Percentiles rank a stretch among this genome's conserved stretches.
phyloP scores from a whole-genome alignment of 2,797 vertebrate species.

The Onychomys torridus region DNA sequence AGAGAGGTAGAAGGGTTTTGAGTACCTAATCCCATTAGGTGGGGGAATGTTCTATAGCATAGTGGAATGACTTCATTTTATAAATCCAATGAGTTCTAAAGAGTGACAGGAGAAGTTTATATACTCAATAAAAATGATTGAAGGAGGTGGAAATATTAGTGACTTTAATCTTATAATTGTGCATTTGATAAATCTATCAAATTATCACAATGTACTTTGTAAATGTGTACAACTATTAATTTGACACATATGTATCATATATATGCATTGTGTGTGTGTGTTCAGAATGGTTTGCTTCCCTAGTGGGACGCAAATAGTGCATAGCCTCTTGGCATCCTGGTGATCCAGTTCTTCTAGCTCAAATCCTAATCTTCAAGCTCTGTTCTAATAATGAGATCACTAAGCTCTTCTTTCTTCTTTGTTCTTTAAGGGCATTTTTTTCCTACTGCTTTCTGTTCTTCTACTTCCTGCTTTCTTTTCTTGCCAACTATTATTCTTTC shows the following conservation, averaged over 20 bases:
- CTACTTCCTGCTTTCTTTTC: neutral
- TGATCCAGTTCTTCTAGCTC: neutral
- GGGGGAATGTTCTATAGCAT: neutral
- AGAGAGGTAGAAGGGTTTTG: neutral
- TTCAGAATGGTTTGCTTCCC: neutral
- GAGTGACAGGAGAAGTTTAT: neutral
- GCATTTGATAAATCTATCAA: neutral
- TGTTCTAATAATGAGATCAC: neutral
- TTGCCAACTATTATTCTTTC: neutral
- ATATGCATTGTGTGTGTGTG: neutral
- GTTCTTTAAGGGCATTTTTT: neutral
- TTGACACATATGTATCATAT: neutral
- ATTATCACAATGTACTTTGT: no score
- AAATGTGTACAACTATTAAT: neutral
- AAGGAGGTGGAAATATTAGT: neutral
- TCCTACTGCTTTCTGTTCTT: neutral
- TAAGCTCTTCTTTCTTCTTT: neutral
- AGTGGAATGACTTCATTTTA: neutral
- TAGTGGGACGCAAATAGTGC: neutral
- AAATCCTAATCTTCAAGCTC: neutral
- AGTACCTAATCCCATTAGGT: neutral
- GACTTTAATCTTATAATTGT: neutral
- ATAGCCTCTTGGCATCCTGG: neutral
- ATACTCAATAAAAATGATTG: neutral
- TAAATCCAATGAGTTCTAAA: neutral